Evolutionary conservation across 1,140 invertebrate genomes (phyloP), one percentile per base, ranked within the genome.

Genomic region (Philaenus spumarius): DNA sequence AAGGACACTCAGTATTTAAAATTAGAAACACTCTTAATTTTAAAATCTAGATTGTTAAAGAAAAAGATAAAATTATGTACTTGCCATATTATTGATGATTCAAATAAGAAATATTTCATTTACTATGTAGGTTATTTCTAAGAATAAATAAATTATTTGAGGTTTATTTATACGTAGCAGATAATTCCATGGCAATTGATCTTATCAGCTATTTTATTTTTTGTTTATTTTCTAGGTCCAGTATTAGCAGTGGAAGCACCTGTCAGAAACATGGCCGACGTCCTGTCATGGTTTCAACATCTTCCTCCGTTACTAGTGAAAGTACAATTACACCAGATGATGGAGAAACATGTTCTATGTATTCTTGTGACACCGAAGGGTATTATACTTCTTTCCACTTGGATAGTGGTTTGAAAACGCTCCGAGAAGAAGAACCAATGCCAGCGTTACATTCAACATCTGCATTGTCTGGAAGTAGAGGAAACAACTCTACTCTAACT

Each of bases 361-460:
- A 95, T 73, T 95, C 93, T 4, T 93, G 93, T 67, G 95, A 97
- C 70, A 95, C 93, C 12, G 95, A 97, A 73, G 94, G 95, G 11
- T 97, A 97, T 72, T 97, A 96, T 72, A 97, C 95, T 0, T 96
- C 93, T 11, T 97, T 97, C 76, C 93, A 97, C 70, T 86, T 94
- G 78, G 95, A 97, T 72, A 95, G 91, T 55, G 95, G 94, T 1
- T 72, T 97, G 42, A 92, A 93, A 71, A 90, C 87, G 0, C 72
- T 89, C 14, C 85, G 87, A 69, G 88, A 90, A 71, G 87, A 91
- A 73, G 89, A 89, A 69, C 81, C 82, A 0, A 74, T 79, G 48
- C 82, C 81, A 3, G 81, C 82, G 4, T 66, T 85, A 64, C 83
- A 84, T 67, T 78, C 78, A 17, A 82, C 79, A 26, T 79, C 75